phyloP scores from a whole-genome alignment of 2,797 vertebrate species.

The Anguilla megastoma region DNA sequence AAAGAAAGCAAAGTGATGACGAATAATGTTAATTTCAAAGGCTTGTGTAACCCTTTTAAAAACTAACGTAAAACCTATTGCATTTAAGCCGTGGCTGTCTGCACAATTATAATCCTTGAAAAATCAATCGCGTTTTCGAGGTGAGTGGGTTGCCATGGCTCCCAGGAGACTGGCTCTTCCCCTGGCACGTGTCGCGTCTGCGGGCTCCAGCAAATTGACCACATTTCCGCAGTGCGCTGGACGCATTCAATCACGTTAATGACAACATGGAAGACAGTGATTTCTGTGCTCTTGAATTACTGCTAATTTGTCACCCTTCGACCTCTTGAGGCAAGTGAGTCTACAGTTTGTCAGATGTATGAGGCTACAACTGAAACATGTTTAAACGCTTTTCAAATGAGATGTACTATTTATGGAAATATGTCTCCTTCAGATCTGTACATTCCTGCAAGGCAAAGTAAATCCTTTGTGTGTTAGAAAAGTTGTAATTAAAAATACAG shows the following conservation, averaged over 20 bases:
- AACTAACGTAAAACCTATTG: neutral
- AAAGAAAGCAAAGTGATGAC: neutral
- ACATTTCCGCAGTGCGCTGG: neutral
- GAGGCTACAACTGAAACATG: neutral
- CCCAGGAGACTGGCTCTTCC: neutral
- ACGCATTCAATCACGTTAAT: neutral
- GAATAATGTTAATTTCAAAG: neutral
- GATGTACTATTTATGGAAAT: neutral
- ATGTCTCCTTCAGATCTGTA: neutral
- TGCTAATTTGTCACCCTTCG: neutral
- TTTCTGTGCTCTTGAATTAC: neutral
- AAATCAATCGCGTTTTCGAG: neutral
- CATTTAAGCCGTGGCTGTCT: neutral
- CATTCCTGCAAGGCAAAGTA: neutral
- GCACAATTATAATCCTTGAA: neutral
- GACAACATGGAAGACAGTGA: neutral
- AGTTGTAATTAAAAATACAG: neutral
- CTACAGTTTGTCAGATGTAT: neutral
- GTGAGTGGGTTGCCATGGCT: neutral
- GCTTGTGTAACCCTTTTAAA: neutral
- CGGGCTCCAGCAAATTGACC: neutral
- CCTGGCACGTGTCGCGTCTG: neutral
- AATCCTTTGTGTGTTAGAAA: neutral
- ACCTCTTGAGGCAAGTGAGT: neutral
- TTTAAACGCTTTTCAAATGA: neutral